These are phyloP conservation scores for Thymelicus acteon DNA, from an alignment of 2,888 invertebrate genomes.

Conservation along the genomic window DNA sequence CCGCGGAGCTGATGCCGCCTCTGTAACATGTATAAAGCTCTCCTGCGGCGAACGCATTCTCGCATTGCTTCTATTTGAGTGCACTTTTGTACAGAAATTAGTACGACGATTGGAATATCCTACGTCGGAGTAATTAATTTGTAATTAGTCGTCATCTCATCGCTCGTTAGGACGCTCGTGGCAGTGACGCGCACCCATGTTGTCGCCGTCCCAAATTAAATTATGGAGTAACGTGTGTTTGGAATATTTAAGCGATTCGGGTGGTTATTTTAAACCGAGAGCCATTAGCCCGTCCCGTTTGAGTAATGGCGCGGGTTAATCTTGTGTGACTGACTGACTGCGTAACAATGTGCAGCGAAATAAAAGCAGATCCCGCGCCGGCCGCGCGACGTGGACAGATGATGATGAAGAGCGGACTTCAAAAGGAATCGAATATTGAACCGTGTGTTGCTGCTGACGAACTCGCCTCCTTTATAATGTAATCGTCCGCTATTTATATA, in stretches of 20 bases:
- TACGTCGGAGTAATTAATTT: not conserved
- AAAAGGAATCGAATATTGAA: slow-evolving; percentile 36
- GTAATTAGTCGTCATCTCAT: not conserved
- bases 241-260: not conserved
- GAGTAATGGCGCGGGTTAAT: slow-evolving; percentile 35
- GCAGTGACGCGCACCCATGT: not conserved
- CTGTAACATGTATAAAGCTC: not conserved
- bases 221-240: not conserved
- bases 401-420: slow-evolving; percentile 37
- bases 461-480: slow-evolving; percentile 35
- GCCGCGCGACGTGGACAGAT: slow-evolving; percentile 39
- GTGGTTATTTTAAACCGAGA: slow-evolving; percentile 23
- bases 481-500: slow-evolving; percentile 35
- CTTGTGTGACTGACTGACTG: slow-evolving; percentile 12
- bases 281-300: slow-evolving; percentile 25
- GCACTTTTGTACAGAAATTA: not conserved
- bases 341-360: slow-evolving; percentile 35
- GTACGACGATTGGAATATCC: not conserved
- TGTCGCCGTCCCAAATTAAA: no score
- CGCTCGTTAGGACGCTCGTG: not conserved
- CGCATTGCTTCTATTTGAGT: not conserved
- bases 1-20: not conserved
- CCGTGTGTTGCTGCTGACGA: slow-evolving; percentile 35
- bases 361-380: slow-evolving; percentile 36
- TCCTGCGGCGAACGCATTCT: not conserved